Base-by-base conservation (phyloP, 1,140 invertebrate genomes). In the Brachionus plicatilis region DNA sequence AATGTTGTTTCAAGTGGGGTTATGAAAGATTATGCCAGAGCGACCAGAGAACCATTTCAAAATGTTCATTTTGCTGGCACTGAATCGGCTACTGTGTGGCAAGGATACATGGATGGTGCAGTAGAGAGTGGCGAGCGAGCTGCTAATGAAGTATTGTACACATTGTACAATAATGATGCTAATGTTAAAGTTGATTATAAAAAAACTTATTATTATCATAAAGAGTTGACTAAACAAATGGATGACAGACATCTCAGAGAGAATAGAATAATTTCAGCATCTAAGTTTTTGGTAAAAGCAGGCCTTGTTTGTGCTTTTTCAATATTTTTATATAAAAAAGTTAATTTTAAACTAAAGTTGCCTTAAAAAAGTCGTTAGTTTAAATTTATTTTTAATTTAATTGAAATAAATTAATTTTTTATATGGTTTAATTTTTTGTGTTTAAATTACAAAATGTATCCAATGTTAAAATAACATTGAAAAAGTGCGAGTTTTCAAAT, bases 61-160 rank as follows among this genome's bases (percentile, higher is more conserved):
- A 80, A 80, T 80, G 66, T 90, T 11, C 87, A 90, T 86, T 90
- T 90, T 88, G 89, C 89, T 85, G 90, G 90, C 14, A 90, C 89
- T 56, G 90, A 90, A 83, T 88, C 88, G 14, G 88, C 89, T 17
- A 89, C 88, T 6, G 80, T 85, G 5, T 90, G 89, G 88, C 88
- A 87, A 86, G 89, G 89, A 8, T 90, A 87, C 85, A 88, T 90
- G 87, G 89, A 87, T 87, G 90, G 90, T n/a, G 90, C 90, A 20
- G 88, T 90, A 9, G 88, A 90, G 79, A 86, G 88, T 50, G 90
- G 90, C n/a, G 84, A 86, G 24, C 83, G 89, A 72, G 87, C 88
- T 29, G 89, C 89, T 20, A 85, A 86, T 76, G 88, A 90, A 85
- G 88, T 90, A 3, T 20, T 80, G 12, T 56, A 60, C 14, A 20